Percentiles rank a stretch among this genome's conserved stretches.
phyloP scores from a whole-genome alignment of 1,140 invertebrate species.

The Sarcophaga peregrina region DNA sequence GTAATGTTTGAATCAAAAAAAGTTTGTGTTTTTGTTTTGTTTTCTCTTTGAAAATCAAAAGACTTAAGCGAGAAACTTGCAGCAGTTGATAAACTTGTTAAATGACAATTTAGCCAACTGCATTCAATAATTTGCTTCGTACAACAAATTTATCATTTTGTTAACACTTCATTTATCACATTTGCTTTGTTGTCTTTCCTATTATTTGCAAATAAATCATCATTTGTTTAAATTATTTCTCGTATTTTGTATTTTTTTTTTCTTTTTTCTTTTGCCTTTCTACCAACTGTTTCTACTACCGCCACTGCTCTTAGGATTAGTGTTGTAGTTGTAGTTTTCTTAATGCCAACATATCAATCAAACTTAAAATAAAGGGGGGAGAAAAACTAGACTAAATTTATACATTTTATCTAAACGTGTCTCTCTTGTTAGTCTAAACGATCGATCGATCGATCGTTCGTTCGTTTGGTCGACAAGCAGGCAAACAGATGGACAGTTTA shows the following conservation, averaged over 20 bases:
- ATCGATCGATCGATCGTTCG: not conserved
- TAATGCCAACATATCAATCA: constrained; percentile 15
- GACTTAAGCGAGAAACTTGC: too few relatives aligned
- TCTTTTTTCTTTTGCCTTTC: not conserved
- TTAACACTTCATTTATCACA: constrained; percentile 15
- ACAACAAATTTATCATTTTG: constrained; percentile 12
- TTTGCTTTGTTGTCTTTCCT: not conserved
- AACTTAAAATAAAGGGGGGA: not conserved
- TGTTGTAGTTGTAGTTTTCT: too few relatives aligned
- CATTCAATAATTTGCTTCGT: not conserved
- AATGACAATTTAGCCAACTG: constrained; percentile 10
- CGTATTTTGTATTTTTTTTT: not conserved
- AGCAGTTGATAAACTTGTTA: not conserved
- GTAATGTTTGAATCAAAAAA: too few relatives aligned
- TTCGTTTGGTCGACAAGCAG: not conserved
- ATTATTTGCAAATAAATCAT: constrained; percentile 16
- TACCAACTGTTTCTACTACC: too few relatives aligned
- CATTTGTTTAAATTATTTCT: constrained; percentile 16
- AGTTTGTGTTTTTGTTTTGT: too few relatives aligned
- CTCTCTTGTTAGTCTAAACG: too few relatives aligned
- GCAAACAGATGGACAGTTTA: not conserved
- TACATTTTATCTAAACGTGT: constrained; percentile 1
- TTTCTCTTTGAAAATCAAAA: too few relatives aligned
- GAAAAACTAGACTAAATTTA: not conserved
- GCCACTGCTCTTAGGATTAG: not conserved